These are phyloP conservation scores for Anaspis maculata DNA, from an alignment of 2,888 invertebrate species.

Conservation along the genomic window DNA sequence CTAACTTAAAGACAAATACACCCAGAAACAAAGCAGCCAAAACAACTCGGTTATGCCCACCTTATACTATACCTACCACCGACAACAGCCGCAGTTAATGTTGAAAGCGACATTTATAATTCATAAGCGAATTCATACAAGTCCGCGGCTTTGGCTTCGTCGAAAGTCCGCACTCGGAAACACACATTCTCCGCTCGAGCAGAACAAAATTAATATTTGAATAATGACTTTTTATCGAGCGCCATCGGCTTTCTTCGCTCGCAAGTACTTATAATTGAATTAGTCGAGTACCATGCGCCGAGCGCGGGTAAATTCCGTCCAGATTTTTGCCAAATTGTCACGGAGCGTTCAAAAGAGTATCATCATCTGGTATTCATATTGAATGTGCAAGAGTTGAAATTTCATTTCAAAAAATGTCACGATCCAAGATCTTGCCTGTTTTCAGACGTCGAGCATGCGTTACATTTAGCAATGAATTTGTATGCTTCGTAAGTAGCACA, in stretches of 20 bases:
- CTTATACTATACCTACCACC: too few species aligned
- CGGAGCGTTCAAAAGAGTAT: too few species aligned
- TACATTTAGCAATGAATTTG: conserved; percentile 28
- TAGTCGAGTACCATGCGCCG: too few species aligned
- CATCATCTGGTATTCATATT: too few species aligned
- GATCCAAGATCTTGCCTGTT: too few species aligned
- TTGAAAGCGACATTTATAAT: conserved; percentile 12
- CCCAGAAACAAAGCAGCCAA: conserved; percentile 21
- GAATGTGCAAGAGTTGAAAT: too few species aligned
- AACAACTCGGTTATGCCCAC: too few species aligned
- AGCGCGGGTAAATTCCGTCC: too few species aligned
- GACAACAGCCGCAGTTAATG: conserved; percentile 10
- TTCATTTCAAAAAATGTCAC: too few species aligned
- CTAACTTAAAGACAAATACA: conserved; percentile 28
- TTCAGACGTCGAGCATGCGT: conserved; percentile 24
- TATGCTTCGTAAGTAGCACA: conserved; percentile 34
- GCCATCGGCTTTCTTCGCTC: conserved; percentile 5
- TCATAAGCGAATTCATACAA: conserved; percentile 7
- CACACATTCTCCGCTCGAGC: not conserved
- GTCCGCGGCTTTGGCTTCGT: too few species aligned
- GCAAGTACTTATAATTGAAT: conserved; percentile 5
- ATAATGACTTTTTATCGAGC: conserved; percentile 8
- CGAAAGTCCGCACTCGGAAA: too few species aligned
- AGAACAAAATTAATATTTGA: conserved; percentile 7
- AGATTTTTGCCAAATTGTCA: too few species aligned